Conservation (phyloP, 2,113 vertebrate genomes). For the Mastomys coucha region DNA sequence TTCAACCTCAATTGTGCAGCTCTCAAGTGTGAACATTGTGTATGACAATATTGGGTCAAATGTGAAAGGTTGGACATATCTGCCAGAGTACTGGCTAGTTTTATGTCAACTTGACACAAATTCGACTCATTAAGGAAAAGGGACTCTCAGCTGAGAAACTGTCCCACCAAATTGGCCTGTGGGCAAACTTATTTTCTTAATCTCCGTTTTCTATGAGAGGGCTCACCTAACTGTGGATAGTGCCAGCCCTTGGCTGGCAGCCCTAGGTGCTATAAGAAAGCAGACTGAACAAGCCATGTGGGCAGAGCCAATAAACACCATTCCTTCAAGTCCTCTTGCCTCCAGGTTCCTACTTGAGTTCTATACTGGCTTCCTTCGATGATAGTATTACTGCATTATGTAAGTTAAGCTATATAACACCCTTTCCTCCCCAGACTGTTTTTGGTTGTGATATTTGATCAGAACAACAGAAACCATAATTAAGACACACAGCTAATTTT, state of each 20-base stretch:
- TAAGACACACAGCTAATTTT: conserved; percentile 14
- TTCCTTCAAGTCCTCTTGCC: not conserved
- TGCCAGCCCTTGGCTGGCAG: not conserved
- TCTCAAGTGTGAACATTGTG: not conserved
- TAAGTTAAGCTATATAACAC: not conserved
- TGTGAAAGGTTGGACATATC: not conserved
- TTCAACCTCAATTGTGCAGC: not conserved
- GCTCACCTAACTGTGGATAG: not conserved
- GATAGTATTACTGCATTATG: not conserved
- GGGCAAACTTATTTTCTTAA: not conserved
- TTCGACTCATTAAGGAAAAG: not conserved
- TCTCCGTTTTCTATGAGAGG: not conserved
- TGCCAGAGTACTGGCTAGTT: not conserved
- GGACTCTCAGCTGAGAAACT: not conserved
- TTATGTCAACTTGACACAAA: not conserved
- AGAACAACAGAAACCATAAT: not conserved
- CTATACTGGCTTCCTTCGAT: not conserved
- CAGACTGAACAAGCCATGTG: not conserved
- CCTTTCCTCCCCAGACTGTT: not conserved
- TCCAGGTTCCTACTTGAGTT: not conserved
- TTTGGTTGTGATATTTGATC: not conserved
- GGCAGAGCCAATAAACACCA: not conserved
- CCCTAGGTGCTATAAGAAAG: not conserved
- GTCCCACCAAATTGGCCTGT: not conserved
- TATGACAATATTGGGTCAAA: not conserved